Evolutionary conservation across 2,113 vertebrate species (phyloP).

Genomic region (Cariama cristata): DNA sequence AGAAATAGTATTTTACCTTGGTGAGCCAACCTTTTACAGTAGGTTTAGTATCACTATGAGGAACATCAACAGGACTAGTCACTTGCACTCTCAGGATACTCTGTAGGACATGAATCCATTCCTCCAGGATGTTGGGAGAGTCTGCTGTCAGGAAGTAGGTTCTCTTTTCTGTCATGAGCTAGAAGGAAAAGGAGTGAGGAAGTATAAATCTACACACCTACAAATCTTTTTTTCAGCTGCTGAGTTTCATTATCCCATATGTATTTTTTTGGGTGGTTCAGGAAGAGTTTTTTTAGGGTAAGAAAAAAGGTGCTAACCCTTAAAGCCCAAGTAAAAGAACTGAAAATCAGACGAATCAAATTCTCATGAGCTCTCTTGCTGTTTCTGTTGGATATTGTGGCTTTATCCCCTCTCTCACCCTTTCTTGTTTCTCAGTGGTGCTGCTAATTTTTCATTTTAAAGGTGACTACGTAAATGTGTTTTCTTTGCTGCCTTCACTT

Average conservation of each 20-base stretch:
- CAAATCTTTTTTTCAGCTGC: background rate
- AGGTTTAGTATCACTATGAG: constrained; percentile 80
- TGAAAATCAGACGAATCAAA: background rate
- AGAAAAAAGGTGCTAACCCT: background rate
- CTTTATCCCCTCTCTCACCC: background rate
- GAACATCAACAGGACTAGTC: constrained; percentile 69
- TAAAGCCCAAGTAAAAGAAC: background rate
- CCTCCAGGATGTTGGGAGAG: constrained; percentile 90
- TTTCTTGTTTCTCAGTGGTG: background rate
- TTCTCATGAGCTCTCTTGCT: background rate
- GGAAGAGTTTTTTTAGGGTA: background rate
- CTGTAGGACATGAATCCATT: constrained; percentile 91
- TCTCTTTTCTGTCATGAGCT: constrained; percentile 90
- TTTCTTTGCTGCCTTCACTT: background rate
- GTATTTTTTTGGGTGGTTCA: background rate
- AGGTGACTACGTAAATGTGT: background rate
- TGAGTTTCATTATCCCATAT: background rate
- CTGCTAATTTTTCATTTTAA: background rate
- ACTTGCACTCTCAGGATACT: constrained; percentile 88
- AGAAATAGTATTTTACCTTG: constrained; percentile 77
- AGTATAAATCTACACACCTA: background rate
- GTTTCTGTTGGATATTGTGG: background rate
- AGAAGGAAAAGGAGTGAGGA: constrained; percentile 1
- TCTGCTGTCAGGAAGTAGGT: constrained; percentile 89
- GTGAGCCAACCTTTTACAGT: constrained; percentile 88